Evolutionary conservation across 2,888 invertebrate species (phyloP).

Genomic region (Drosophila sordidula): DNA sequence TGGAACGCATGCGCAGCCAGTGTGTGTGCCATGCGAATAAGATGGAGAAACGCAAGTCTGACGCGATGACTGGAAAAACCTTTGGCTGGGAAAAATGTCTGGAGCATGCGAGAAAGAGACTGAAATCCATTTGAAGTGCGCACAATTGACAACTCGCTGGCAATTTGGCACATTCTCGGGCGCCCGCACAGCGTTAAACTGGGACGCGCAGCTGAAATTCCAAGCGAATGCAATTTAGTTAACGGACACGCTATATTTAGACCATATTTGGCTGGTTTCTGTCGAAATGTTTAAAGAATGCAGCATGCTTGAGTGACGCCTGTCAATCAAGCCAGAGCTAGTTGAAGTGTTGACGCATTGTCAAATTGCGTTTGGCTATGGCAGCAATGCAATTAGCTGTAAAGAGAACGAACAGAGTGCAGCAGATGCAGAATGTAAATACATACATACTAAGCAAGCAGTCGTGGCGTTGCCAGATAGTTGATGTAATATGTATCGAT

Average conservation of each 20-base stretch:
- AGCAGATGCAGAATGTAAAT: background rate
- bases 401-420: slow-evolving; percentile 18
- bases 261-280: slow-evolving; percentile 68
- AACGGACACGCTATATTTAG: slow-evolving; percentile 69
- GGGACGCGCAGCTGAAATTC: slow-evolving; percentile 32
- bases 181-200: slow-evolving; percentile 26
- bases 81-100: slow-evolving; percentile 57
- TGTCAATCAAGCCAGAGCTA: slow-evolving; percentile 45
- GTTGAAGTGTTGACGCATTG: slow-evolving; percentile 64
- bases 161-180: slow-evolving; percentile 45
- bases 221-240: slow-evolving; percentile 57
- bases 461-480: slow-evolving; percentile 28
- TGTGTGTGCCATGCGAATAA: slow-evolving; percentile 54
- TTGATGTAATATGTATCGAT: background rate
- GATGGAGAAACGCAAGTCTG: slow-evolving; percentile 40
- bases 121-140: slow-evolving; percentile 1
- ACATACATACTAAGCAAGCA: background rate
- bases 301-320: slow-evolving; percentile 62
- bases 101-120: slow-evolving; percentile 32
- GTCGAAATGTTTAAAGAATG: slow-evolving; percentile 54
- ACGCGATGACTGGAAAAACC: slow-evolving; percentile 57
- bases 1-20: slow-evolving; percentile 55
- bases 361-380: slow-evolving; percentile 40
- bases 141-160: slow-evolving; percentile 25
- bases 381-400: slow-evolving; percentile 42